Percentiles rank a stretch among this genome's conserved stretches.
These are phyloP conservation scores for Trissolcus japonicus DNA, from an alignment of 2,888 invertebrate species.

Conservation along the genomic window DNA sequence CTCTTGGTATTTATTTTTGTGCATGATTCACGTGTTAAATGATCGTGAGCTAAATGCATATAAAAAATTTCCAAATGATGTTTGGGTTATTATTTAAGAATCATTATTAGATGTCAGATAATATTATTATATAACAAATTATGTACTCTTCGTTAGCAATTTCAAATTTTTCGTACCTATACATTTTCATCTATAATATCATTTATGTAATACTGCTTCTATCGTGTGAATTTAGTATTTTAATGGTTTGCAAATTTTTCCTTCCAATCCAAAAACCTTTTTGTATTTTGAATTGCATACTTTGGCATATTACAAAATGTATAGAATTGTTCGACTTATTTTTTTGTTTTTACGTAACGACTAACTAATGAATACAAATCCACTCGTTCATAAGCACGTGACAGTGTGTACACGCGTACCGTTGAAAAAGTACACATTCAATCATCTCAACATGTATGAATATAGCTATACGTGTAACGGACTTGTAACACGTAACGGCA, in stretches of 20 bases:
- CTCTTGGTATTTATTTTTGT: constrained; percentile 20
- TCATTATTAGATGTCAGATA: not conserved
- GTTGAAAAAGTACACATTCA: too few relatives aligned
- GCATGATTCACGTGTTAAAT: constrained; percentile 15
- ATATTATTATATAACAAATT: not conserved
- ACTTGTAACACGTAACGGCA: constrained; percentile 50
- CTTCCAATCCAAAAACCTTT: too few relatives aligned
- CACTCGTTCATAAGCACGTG: too few relatives aligned
- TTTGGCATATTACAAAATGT: not conserved
- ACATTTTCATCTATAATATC: too few relatives aligned
- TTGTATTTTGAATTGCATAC: not conserved
- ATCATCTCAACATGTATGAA: too few relatives aligned
- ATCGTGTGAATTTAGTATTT: too few relatives aligned
- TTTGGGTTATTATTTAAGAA: not conserved
- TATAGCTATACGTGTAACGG: too few relatives aligned
- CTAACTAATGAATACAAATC: constrained; percentile 2
- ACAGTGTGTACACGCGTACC: too few relatives aligned
- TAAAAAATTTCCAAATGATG: too few relatives aligned
- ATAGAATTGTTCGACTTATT: constrained; percentile 4
- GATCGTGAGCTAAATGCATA: constrained; percentile 1
- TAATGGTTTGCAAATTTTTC: too few relatives aligned
- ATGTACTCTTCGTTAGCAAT: too few relatives aligned
- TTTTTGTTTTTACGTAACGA: constrained; percentile 17
- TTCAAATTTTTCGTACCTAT: not conserved
- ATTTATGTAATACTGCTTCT: too few relatives aligned